Conservation (phyloP, 2,888 invertebrate species). For the Acleris holmiana region DNA sequence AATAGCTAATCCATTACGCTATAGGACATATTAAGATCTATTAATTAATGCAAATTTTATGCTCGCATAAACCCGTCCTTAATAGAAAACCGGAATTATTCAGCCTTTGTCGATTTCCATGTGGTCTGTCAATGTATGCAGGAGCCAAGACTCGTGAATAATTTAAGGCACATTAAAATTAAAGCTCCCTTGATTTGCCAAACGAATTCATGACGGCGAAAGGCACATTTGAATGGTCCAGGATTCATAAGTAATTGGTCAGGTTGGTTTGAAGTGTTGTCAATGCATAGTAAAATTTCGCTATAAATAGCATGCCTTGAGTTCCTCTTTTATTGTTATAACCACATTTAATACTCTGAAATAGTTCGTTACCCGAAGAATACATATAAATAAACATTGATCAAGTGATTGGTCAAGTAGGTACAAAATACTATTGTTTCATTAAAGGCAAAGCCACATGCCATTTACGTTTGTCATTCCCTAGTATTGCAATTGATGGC, state of each 20-base stretch:
- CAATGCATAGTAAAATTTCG: neutral
- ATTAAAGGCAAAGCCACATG: no score
- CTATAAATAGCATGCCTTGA: neutral
- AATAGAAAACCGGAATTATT: conserved; percentile 12
- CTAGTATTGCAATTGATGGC: no score
- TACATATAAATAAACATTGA: no score
- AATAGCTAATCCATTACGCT: neutral
- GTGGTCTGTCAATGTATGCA: conserved; percentile 27
- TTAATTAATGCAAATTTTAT: conserved; percentile 7
- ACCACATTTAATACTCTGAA: no score
- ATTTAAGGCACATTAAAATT: conserved; percentile 26
- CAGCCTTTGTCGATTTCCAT: conserved; percentile 12
- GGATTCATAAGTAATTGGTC: neutral
- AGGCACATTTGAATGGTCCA: neutral
- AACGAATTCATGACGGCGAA: conserved; percentile 1
- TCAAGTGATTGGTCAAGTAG: no score
- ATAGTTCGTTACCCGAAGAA: no score
- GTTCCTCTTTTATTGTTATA: no score
- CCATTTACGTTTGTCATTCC: no score
- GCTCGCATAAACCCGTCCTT: neutral
- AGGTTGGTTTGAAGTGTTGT: neutral
- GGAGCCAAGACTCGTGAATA: conserved; percentile 15
- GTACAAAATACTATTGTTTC: no score
- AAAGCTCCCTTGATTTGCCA: conserved; percentile 11
- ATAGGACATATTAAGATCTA: neutral